Conservation (phyloP, 2,888 invertebrate genomes). For the Acronicta aceris region DNA sequence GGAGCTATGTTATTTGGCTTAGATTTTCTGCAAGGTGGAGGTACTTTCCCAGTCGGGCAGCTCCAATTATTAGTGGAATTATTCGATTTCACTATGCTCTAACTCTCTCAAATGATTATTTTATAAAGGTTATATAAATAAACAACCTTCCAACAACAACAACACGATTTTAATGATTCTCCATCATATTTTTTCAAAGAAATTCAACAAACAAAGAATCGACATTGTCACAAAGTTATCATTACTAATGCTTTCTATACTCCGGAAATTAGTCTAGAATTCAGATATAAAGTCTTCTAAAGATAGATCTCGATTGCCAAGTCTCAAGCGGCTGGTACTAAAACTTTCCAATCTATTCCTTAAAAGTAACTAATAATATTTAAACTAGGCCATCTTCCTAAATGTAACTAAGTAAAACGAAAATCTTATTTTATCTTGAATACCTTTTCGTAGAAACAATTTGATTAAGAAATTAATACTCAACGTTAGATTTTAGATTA, state of each 20-base stretch:
- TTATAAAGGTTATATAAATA: no score
- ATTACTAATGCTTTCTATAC: neutral
- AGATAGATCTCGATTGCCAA: slow-evolving; percentile 22
- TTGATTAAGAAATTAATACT: neutral
- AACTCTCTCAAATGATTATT: no score
- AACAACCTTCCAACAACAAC: no score
- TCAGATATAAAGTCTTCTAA: slow-evolving; percentile 7
- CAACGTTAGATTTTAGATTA: neutral
- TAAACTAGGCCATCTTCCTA: neutral
- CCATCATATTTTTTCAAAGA: no score
- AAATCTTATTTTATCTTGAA: neutral
- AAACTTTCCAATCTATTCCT: slow-evolving; percentile 43
- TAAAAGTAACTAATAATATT: slow-evolving; percentile 26
- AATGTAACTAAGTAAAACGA: slow-evolving; percentile 1
- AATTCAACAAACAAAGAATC: no score
- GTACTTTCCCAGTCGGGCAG: no score
- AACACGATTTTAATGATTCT: no score
- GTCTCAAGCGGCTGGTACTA: slow-evolving; percentile 34
- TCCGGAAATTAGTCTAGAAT: slow-evolving; percentile 28
- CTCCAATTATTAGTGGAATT: no score
- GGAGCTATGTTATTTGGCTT: no score
- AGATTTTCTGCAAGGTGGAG: no score
- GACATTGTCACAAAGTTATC: no score
- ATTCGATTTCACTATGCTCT: no score
- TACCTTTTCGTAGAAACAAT: neutral